Conservation (phyloP, 2,888 invertebrate species). For the Xestia rhomboidea region DNA sequence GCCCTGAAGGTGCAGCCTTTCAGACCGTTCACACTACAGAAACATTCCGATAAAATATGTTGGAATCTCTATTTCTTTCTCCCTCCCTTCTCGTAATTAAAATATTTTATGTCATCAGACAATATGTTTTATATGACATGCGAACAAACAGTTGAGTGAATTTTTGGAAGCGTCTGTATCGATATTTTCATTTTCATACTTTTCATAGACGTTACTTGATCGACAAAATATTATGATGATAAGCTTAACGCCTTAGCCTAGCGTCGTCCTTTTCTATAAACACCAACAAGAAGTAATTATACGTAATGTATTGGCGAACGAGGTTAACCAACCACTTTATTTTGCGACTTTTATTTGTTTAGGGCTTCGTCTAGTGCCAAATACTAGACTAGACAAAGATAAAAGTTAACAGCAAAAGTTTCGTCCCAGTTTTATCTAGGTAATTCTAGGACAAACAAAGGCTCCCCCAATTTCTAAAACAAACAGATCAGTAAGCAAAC, state of each 20-base stretch:
- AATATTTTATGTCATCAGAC: background rate
- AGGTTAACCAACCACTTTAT: conserved; percentile 38
- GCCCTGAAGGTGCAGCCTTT: background rate
- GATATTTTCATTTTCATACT: background rate
- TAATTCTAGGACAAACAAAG: conserved; percentile 45
- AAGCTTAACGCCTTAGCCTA: no score
- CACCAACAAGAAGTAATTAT: conserved; percentile 24
- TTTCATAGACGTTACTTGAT: background rate
- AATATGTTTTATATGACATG: background rate
- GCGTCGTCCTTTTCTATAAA: background rate
- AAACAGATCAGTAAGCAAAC: conserved; percentile 37
- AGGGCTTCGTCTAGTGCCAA: conserved; percentile 30
- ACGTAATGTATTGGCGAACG: conserved; percentile 37
- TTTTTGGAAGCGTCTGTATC: background rate
- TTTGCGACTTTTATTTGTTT: conserved; percentile 35
- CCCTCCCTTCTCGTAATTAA: background rate
- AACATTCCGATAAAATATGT: no score
- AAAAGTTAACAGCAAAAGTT: conserved; percentile 54
- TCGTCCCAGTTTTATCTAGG: conserved; percentile 31
- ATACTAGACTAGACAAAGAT: conserved; percentile 42
- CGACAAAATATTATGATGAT: background rate
- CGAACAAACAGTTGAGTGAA: background rate
- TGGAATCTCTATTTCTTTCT: background rate
- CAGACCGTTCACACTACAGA: background rate
- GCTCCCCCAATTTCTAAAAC: conserved; percentile 29